Conservation (phyloP, 1,140 invertebrate genomes). For the Anagrus nilaparvatae region DNA sequence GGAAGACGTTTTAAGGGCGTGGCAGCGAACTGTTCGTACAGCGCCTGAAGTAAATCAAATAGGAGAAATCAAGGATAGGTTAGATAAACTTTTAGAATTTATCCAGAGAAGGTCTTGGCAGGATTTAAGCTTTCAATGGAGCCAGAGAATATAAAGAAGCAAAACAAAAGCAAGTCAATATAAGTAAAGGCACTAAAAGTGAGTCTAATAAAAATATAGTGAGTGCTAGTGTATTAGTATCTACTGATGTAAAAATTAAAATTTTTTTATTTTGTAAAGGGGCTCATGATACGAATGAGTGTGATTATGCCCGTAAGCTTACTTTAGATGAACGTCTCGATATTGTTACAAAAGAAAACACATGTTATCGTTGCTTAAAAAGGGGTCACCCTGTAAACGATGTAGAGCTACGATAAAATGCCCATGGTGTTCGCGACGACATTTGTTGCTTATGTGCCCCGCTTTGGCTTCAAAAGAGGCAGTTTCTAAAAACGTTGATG, state of each 20-base stretch:
- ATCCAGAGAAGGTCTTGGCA: too few relatives aligned
- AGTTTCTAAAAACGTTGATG: too few relatives aligned
- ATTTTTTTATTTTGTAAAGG: constrained; percentile 17
- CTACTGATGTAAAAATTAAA: too few relatives aligned
- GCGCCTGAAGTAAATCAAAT: neutral
- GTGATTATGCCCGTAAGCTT: constrained; percentile 15
- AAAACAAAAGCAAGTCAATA: constrained; percentile 3
- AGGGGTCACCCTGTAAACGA: constrained; percentile 3
- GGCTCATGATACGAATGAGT: constrained; percentile 8
- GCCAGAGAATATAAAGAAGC: neutral
- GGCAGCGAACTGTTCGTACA: constrained; percentile 15
- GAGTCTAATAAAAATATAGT: too few relatives aligned
- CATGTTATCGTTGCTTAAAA: constrained; percentile 17
- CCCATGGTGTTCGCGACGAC: constrained; percentile 10
- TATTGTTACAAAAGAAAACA: constrained; percentile 9
- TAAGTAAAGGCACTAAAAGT: neutral
- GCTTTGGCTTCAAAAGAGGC: neutral
- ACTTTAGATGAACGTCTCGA: constrained; percentile 11
- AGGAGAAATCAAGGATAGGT: neutral
- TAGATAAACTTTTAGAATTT: constrained; percentile 21
- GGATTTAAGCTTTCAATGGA: constrained; percentile 9
- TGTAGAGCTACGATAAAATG: constrained; percentile 13
- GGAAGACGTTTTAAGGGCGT: constrained; percentile 23
- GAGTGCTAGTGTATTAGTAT: too few relatives aligned
- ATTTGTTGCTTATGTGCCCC: constrained; percentile 14